Evolutionary conservation across 2,888 invertebrate genomes (phyloP), one percentile per base, ranked within the genome.

Genomic region (Caenorhabditis sp.): DNA sequence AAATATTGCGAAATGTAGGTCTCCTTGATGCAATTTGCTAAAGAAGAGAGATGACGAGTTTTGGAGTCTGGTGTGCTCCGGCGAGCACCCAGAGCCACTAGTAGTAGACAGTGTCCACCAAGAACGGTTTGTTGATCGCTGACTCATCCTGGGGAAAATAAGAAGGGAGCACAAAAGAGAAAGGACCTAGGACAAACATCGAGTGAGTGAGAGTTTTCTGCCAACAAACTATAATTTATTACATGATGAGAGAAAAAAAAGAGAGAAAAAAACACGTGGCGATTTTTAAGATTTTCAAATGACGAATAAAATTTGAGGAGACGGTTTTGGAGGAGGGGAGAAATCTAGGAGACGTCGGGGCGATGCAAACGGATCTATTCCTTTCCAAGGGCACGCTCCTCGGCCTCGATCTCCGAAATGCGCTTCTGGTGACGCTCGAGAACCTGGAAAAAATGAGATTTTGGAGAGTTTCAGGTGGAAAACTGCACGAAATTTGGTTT

Each of bases 161-260:
- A 14, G 14, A 19, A 47, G 19, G 14, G 47, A 19, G 19, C 47
- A 47, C 47, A 47, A 47, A 47, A 47, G n/a, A 44, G 16, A 14
- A 14, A 16, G 44, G 19, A 51, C 31, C 31, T 12, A n/a, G 16
- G 1, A 16, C 38, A 38, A 38, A 38, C 38, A 38, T 10, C 31
- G 10, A 38, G n/a, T 26, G 35, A 10, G 31, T 19, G 1, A 26
- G 19, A 19, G 1, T 47, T 31, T 31, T 76, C 38, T 47, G 85
- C 97, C 95, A 70, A 81, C 54, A 69, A 75, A 70, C 82, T 82
- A 76, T 82, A 76, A 82, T 76, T 82, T 82, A 76, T 82, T 82
- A 74, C 74, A 74, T 72, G 80, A 38, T 41, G 31, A 69, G 56
- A 38, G 35, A 56, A 49, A 61, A 38, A 35, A 22, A 51, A 51